Conservation (phyloP, 2,888 invertebrate species). For the Nematopogon swammerdamellus region DNA sequence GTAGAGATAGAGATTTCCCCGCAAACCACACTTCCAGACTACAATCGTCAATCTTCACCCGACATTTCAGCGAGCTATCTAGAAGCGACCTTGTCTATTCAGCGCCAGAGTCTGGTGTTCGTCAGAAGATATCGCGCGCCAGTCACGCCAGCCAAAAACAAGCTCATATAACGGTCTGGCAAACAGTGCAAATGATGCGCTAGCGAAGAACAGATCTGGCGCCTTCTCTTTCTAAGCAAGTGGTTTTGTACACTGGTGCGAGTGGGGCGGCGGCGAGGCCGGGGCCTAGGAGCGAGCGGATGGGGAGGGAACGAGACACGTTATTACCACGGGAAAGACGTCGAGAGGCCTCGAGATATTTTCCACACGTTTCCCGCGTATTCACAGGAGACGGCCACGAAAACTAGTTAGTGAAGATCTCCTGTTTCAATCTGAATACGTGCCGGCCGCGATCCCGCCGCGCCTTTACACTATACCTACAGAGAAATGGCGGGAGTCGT, state of each 20-base stretch:
- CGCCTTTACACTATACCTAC: too few relatives aligned
- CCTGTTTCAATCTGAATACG: constrained; percentile 45
- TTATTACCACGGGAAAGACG: constrained; percentile 50
- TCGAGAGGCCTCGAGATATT: constrained; percentile 42
- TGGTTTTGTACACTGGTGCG: too few relatives aligned
- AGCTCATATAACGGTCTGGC: constrained; percentile 47
- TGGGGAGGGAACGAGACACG: constrained; percentile 34
- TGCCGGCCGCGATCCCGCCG: constrained; percentile 39
- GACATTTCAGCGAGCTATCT: too few relatives aligned
- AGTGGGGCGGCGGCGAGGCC: background rate
- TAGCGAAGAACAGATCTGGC: constrained; percentile 41
- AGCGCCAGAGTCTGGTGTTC: background rate
- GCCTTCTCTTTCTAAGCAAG: constrained; percentile 20
- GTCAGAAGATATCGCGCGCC: constrained; percentile 20
- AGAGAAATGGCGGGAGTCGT: too few relatives aligned
- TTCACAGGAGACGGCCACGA: constrained; percentile 49
- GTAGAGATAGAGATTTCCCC: too few relatives aligned
- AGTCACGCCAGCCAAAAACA: constrained; percentile 47
- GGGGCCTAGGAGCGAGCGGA: too few relatives aligned
- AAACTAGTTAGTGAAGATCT: constrained; percentile 53
- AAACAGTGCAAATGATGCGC: constrained; percentile 52
- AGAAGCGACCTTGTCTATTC: too few relatives aligned
- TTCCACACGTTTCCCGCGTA: constrained; percentile 50
- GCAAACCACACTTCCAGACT: too few relatives aligned
- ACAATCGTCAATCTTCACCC: too few relatives aligned